Evolutionary conservation across 2,888 invertebrate genomes (phyloP).

Genomic region (Apamea epomidion): DNA sequence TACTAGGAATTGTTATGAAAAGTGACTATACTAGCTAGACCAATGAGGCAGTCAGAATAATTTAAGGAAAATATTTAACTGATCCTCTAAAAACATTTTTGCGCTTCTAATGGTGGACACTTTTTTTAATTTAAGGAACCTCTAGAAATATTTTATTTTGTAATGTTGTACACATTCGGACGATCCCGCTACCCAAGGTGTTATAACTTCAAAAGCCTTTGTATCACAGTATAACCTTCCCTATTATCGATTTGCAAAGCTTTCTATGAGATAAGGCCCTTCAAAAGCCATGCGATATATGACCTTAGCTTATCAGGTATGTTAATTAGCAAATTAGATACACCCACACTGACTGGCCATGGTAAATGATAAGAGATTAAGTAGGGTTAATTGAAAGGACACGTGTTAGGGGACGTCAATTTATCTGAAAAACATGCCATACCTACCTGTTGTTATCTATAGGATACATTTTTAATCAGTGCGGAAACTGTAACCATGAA

Average conservation of each 20-base stretch:
- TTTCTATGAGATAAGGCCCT: constrained; percentile 30
- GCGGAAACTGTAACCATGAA: not conserved
- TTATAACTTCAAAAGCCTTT: not conserved
- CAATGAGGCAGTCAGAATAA: not conserved
- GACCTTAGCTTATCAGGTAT: constrained; percentile 8
- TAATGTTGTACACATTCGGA: too few species aligned
- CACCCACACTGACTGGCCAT: constrained; percentile 31
- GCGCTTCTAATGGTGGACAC: too few species aligned
- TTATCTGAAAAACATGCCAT: not conserved
- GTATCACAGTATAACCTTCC: not conserved
- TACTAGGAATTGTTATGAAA: not conserved
- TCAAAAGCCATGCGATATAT: constrained; percentile 1
- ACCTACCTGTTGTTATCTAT: too few species aligned
- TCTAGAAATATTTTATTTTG: too few species aligned
- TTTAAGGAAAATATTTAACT: not conserved
- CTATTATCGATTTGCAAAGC: constrained; percentile 30
- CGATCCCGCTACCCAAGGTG: too few species aligned
- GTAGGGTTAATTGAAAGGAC: constrained; percentile 44
- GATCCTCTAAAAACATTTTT: too few species aligned
- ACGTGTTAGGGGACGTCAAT: not conserved
- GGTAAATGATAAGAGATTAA: constrained; percentile 33
- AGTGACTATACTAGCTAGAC: not conserved
- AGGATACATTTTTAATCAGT: not conserved
- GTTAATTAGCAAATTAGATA: constrained; percentile 43
- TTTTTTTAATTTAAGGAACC: too few species aligned